phyloP scores from a whole-genome alignment of 92 coral and sea anemone species.

The Phenganax subtilis region DNA sequence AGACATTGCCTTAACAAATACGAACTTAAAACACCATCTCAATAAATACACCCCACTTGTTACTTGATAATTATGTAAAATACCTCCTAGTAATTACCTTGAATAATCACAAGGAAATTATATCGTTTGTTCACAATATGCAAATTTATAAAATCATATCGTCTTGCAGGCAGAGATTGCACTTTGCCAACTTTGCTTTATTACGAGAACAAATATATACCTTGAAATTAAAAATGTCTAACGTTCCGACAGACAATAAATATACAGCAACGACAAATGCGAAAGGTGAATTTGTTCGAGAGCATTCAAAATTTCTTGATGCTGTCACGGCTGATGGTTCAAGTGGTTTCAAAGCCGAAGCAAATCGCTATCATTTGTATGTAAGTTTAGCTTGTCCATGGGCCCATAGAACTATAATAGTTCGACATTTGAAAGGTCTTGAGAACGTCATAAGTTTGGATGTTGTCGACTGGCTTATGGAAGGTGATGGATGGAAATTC shows the following conservation, averaged over 20 bases:
- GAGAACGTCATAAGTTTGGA: conserved; percentile 58
- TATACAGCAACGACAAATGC: conserved; percentile 20
- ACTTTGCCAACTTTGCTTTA: too few relatives aligned
- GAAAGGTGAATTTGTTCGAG: conserved; percentile 63
- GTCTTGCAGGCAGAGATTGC: too few relatives aligned
- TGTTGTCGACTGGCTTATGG: conserved; percentile 65
- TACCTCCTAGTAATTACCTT: too few relatives aligned
- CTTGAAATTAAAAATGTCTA: not conserved
- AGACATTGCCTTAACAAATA: too few relatives aligned
- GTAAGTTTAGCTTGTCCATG: conserved; percentile 79
- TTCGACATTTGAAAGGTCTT: conserved; percentile 73
- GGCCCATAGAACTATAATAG: conserved; percentile 72
- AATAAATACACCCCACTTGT: too few relatives aligned
- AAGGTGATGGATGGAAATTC: conserved; percentile 64
- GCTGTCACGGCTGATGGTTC: conserved; percentile 76
- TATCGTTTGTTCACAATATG: too few relatives aligned
- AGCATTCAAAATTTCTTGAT: conserved; percentile 53
- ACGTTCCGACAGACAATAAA: not conserved
- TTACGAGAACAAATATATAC: not conserved
- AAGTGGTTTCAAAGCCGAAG: conserved; percentile 72
- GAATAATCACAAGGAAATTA: too few relatives aligned
- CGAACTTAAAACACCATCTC: too few relatives aligned
- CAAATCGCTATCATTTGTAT: conserved; percentile 78
- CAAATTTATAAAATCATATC: too few relatives aligned
- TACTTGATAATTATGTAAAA: too few relatives aligned